Base-by-base conservation (phyloP, 2,797 vertebrate species). In the Gambusia yucatana region DNA sequence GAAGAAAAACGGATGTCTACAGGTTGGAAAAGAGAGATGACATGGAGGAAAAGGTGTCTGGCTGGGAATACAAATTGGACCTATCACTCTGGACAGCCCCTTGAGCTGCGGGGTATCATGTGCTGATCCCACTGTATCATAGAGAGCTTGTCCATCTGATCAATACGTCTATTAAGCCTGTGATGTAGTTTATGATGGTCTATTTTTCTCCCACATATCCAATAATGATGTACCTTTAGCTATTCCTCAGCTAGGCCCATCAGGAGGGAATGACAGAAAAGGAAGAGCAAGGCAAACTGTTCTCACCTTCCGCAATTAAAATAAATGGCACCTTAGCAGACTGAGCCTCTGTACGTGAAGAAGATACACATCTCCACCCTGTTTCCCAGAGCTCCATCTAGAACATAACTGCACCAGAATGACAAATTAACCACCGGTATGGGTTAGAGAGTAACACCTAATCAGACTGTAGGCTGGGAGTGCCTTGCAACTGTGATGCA, bases 121-220 rank as follows among this genome's bases (percentile, higher is more conserved):
- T 77, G 77, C 82, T 82, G 86, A 90, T 89, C 87, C 87, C 71
- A 63, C 83, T 77, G 81, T 82, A 87, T 91, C 91, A 81, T 61
- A 72, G 83, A 73, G 76, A 89, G 83, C 79, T 76, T 77, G 81
- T 72, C 81, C 50, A 47, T 50, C 74, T 76, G 81, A 93, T 95
- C 94, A 89, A 94, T 95, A 95, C 84, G 92, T 93, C 92, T 90
- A 92, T 94, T 88, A 90, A 75, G 82, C 84, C 44, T 44, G 4
- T 80, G 82, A 82, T 86, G 86, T 87, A 78, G 84, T 94, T 92
- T 92, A 91, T 88, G 79, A 89, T 76, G 82, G 79, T 85, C 84
- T 79, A 55, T 89, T 93, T 88, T 87, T 74, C 82, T 74, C 70
- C 81, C 82, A 55, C 77, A 78, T 83, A 55, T 81, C 78, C 72